A percentile compares a stretch with the other conserved stretches of the same genome.
phyloP scores from a whole-genome alignment of 2,113 vertebrate species.

The Sphyrna mokarran region DNA sequence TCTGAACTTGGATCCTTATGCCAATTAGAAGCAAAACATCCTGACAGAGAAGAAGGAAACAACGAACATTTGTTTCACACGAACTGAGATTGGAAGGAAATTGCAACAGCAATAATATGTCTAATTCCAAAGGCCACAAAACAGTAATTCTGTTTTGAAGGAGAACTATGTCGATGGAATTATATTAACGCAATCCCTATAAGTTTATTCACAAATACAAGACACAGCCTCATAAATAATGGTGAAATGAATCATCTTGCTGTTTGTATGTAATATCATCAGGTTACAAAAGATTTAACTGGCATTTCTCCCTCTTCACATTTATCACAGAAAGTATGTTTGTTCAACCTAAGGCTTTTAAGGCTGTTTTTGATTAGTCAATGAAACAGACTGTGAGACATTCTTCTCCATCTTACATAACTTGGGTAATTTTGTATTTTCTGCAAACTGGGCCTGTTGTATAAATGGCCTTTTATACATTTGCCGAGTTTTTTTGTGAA shows the following conservation, averaged over 20 bases:
- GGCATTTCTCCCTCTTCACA: neutral
- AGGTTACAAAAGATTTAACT: neutral
- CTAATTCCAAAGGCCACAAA: neutral
- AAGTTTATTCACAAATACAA: neutral
- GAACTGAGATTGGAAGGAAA: neutral
- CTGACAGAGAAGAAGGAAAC: neutral
- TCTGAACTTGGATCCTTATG: neutral
- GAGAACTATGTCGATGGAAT: neutral
- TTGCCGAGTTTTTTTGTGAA: neutral
- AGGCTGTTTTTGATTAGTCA: neutral
- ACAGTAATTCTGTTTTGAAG: neutral
- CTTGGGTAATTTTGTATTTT: neutral
- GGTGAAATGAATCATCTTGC: neutral
- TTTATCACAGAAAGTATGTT: neutral
- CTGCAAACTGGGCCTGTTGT: too few species aligned
- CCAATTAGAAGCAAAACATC: conserved; percentile 2
- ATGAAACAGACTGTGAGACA: neutral
- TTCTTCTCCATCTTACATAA: neutral
- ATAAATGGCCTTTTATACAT: too few species aligned
- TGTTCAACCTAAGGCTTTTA: neutral
- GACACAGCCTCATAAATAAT: neutral
- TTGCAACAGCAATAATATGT: neutral
- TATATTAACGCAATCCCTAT: neutral
- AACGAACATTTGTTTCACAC: conserved; percentile 1
- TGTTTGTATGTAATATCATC: neutral